phyloP scores from a whole-genome alignment of 2,113 vertebrate genomes.

The Hippocampus guttulatus region DNA sequence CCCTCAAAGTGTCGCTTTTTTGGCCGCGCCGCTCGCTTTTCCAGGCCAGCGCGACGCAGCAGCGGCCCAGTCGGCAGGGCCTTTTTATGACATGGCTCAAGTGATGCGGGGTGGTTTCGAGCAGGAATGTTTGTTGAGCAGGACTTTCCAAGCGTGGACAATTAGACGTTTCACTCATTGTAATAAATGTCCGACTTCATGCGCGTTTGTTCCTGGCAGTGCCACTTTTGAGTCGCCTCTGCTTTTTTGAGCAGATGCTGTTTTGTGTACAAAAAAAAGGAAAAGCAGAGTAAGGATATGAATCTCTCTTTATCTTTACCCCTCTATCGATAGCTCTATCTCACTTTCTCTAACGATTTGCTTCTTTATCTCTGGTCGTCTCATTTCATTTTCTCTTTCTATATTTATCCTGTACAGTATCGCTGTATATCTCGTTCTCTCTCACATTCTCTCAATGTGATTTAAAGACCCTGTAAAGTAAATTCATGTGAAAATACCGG shows the following conservation, averaged over 20 bases:
- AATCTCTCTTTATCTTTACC: neutral
- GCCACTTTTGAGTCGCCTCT: neutral
- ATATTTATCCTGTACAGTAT: no score
- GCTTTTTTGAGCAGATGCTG: neutral
- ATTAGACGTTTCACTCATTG: conserved; percentile 2
- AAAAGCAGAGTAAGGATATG: neutral
- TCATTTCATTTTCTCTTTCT: no score
- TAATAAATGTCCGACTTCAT: neutral
- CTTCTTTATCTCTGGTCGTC: neutral
- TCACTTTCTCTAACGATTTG: no score
- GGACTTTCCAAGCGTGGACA: conserved; percentile 36
- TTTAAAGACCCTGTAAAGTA: no score
- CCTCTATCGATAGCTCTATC: neutral
- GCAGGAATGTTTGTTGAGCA: conserved; percentile 39
- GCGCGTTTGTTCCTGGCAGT: conserved; percentile 1
- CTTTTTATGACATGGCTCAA: conserved; percentile 54
- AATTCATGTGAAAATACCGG: no score
- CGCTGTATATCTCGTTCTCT: no score
- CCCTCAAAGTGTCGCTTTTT: conserved; percentile 61
- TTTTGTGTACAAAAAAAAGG: neutral
- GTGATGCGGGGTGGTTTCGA: conserved; percentile 27
- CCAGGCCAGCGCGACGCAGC: conserved; percentile 66
- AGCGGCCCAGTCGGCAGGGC: conserved; percentile 57
- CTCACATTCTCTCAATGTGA: no score
- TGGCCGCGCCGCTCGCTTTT: conserved; percentile 62